phyloP scores from a whole-genome alignment of 1,140 invertebrate genomes.

The Cotesia chilonis region DNA sequence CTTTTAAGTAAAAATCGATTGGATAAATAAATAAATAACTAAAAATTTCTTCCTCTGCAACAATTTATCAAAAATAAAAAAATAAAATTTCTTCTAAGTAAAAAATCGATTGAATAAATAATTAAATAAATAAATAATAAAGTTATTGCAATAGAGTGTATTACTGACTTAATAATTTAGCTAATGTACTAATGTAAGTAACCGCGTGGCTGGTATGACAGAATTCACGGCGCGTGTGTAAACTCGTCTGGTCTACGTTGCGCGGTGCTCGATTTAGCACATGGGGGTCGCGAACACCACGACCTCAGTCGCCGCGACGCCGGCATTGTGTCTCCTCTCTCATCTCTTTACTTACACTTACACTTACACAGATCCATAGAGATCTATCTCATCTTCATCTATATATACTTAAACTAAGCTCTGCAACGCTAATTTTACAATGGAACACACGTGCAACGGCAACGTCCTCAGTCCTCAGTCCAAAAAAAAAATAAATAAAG shows the following conservation, averaged over 20 bases:
- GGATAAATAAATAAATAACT: too few relatives aligned
- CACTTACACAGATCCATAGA: too few relatives aligned
- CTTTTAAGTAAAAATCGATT: too few relatives aligned
- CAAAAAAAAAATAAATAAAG: neutral
- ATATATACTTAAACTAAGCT: too few relatives aligned
- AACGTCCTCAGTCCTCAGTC: too few relatives aligned
- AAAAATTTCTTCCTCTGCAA: too few relatives aligned
- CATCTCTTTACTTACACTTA: too few relatives aligned
- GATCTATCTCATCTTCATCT: too few relatives aligned
- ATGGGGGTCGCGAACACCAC: conserved; percentile 54
- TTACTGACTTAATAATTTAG: neutral
- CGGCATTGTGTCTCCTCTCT: conserved; percentile 60
- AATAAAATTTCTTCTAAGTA: too few relatives aligned
- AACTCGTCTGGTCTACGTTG: conserved; percentile 11
- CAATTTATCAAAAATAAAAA: too few relatives aligned
- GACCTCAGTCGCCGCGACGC: conserved; percentile 64
- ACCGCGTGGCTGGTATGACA: conserved; percentile 9
- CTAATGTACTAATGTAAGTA: neutral
- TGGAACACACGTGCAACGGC: conserved; percentile 42
- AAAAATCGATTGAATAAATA: neutral
- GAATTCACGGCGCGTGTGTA: conserved; percentile 27
- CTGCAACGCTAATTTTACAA: conserved; percentile 63
- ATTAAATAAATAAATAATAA: neutral
- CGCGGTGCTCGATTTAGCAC: conserved; percentile 56
- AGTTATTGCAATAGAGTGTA: neutral